A percentile compares a stretch with the other conserved stretches of the same genome.
phyloP scores from a whole-genome alignment of 2,113 vertebrate species.

The Haliaeetus leucogaster region DNA sequence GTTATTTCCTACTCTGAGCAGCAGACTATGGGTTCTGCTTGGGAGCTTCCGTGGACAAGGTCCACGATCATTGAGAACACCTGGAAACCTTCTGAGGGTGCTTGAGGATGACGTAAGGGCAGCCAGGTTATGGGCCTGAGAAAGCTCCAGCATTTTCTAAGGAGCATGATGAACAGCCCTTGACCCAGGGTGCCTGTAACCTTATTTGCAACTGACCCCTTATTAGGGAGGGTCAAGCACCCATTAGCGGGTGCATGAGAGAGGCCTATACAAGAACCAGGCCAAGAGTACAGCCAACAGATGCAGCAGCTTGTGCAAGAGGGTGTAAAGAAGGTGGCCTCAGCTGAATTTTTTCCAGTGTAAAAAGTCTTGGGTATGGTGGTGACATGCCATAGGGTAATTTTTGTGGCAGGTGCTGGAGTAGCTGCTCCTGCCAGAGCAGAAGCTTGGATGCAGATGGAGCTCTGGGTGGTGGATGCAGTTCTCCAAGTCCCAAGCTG shows the following conservation, averaged over 20 bases:
- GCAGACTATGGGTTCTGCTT: background rate
- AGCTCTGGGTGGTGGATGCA: background rate
- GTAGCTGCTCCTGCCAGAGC: background rate
- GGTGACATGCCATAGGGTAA: background rate
- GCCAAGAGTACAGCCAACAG: background rate
- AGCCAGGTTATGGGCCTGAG: background rate
- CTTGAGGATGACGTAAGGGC: background rate
- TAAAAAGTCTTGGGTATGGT: background rate
- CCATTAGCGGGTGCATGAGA: rapidly evolving
- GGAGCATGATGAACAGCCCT: background rate
- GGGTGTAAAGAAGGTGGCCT: background rate
- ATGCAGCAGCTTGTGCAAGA: background rate
- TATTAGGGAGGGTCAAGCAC: background rate
- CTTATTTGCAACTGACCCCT: background rate
- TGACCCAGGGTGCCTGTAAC: background rate
- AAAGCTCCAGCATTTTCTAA: background rate
- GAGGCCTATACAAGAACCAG: background rate
- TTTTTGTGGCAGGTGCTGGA: background rate
- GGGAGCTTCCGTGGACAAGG: background rate
- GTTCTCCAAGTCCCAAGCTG: background rate
- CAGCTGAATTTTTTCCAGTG: background rate
- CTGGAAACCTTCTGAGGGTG: background rate
- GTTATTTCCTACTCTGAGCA: background rate
- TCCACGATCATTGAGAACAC: background rate
- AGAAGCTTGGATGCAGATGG: background rate